Percentiles rank a stretch among this genome's conserved stretches.
Conservation (phyloP, 1,140 invertebrate genomes). For the Episyrphus balteatus region DNA sequence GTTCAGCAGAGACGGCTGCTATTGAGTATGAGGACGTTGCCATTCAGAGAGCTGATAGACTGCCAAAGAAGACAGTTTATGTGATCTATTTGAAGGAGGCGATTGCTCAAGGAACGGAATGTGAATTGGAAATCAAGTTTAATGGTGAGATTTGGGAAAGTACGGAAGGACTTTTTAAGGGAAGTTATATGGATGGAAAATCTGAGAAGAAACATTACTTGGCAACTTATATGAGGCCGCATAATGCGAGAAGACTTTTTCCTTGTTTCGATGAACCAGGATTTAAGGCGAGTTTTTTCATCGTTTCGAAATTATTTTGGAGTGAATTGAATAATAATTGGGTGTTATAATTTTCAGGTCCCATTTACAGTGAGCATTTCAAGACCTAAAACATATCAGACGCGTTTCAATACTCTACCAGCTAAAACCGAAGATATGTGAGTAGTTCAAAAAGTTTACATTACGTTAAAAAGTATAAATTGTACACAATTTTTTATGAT, state of each 20-base stretch:
- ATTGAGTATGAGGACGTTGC: conserved; percentile 3
- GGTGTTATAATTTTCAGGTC: conserved; percentile 23
- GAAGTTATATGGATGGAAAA: conserved; percentile 42
- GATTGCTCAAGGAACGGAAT: conserved; percentile 38
- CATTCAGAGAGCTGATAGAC: conserved; percentile 23
- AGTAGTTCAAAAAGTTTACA: no score
- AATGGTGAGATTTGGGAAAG: conserved; percentile 44
- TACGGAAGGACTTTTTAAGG: conserved; percentile 50
- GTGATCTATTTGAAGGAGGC: conserved; percentile 43
- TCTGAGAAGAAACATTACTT: conserved; percentile 46
- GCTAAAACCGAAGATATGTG: conserved; percentile 47
- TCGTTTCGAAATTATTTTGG: neutral
- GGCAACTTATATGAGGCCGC: conserved; percentile 68
- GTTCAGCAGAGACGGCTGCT: no score
- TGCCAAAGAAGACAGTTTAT: conserved; percentile 43
- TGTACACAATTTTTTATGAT: no score
- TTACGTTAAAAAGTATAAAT: no score
- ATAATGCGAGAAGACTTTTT: conserved; percentile 72
- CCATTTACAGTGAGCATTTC: conserved; percentile 54
- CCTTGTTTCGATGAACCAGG: conserved; percentile 88
- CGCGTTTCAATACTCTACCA: conserved; percentile 53
- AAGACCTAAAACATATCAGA: conserved; percentile 45
- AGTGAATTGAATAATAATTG: neutral
- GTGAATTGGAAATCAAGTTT: conserved; percentile 46
- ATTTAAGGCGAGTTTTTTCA: conserved; percentile 46